Percentiles rank a stretch among this genome's conserved stretches.
These are phyloP conservation scores for Dinocampus coccinellae DNA, from an alignment of 2,888 invertebrate species.

Conservation along the genomic window DNA sequence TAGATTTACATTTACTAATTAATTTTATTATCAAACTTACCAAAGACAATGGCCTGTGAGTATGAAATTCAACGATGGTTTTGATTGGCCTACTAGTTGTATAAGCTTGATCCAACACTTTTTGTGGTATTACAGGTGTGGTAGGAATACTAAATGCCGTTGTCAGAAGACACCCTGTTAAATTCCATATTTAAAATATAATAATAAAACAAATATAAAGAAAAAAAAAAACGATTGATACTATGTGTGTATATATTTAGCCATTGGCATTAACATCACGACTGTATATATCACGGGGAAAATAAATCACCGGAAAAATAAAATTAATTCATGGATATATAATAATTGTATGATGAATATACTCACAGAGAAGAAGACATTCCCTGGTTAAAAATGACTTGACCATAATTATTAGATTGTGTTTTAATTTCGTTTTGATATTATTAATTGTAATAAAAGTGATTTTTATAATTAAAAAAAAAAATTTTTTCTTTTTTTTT, in stretches of 20 bases:
- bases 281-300: neutral
- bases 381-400: constrained; percentile 49
- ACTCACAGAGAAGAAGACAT: constrained; percentile 61
- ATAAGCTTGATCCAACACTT: constrained; percentile 51
- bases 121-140: constrained; percentile 47
- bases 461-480: no score
- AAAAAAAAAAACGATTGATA: neutral
- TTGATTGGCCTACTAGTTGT: constrained; percentile 57
- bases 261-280: neutral
- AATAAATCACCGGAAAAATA: neutral
- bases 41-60: constrained; percentile 23
- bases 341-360: neutral
- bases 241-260: neutral
- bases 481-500: no score
- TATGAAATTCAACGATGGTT: constrained; percentile 43
- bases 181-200: constrained; percentile 18
- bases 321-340: neutral
- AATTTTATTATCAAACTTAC: constrained; percentile 16
- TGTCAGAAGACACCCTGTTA: constrained; percentile 57
- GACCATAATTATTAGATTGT: constrained; percentile 47
- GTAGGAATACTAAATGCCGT: constrained; percentile 58
- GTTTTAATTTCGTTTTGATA: neutral
- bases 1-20: no score
- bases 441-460: neutral
- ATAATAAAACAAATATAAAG: neutral